phyloP scores from a whole-genome alignment of 2,888 invertebrate genomes.

The Cataglyphis livida region DNA sequence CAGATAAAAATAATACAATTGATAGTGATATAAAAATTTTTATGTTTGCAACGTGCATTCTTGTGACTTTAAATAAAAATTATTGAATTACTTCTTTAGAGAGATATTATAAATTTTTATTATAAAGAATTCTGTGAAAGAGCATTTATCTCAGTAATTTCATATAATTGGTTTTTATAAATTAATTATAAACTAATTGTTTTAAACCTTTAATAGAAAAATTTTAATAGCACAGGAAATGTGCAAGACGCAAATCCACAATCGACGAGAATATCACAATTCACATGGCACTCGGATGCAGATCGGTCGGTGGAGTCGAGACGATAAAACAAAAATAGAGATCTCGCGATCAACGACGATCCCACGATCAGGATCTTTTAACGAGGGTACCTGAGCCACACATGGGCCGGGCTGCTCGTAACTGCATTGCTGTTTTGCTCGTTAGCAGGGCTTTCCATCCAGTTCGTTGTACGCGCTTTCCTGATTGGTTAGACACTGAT shows the following conservation, averaged over 20 bases:
- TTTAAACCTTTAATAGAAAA: slow-evolving; percentile 14
- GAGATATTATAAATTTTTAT: not conserved
- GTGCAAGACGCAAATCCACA: slow-evolving; percentile 49
- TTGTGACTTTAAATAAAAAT: not conserved
- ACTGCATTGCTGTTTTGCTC: slow-evolving; percentile 84
- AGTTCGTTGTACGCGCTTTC: slow-evolving; percentile 87
- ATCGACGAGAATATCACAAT: slow-evolving; percentile 66
- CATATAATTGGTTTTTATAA: not conserved
- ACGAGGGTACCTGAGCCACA: slow-evolving; percentile 85
- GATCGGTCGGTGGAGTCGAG: slow-evolving; percentile 46
- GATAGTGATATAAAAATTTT: not conserved
- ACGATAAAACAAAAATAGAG: slow-evolving; percentile 67
- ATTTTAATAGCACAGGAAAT: not conserved
- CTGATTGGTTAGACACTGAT: slow-evolving; percentile 84
- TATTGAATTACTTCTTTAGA: not conserved
- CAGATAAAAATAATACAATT: not conserved
- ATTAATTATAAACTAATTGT: not conserved
- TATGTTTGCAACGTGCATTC: not conserved
- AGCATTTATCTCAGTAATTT: slow-evolving; percentile 1
- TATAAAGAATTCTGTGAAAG: not conserved
- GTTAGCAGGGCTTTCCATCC: slow-evolving; percentile 86
- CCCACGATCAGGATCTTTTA: slow-evolving; percentile 74
- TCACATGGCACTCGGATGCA: slow-evolving; percentile 67
- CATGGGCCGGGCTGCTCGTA: slow-evolving; percentile 84
- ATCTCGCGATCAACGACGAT: slow-evolving; percentile 72